Base-by-base conservation (phyloP, 2,797 vertebrate species). In the Malurus leucopterus region DNA sequence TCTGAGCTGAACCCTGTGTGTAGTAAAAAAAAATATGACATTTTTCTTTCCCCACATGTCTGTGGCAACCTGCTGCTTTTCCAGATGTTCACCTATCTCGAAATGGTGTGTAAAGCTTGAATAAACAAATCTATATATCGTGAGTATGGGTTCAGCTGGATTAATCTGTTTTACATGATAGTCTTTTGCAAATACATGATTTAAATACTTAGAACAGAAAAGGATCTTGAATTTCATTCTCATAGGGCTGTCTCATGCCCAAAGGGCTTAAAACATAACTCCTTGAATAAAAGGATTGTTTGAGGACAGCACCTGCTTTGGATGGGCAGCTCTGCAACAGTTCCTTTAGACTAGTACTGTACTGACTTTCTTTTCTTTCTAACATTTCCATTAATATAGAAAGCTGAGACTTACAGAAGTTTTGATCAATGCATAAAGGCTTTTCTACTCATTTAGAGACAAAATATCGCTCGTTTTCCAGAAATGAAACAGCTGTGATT, bases 11-110 rank as follows among this genome's bases (percentile, higher is more conserved):
- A 43, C 7, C 2, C 22, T 2, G 1, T 0, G 2, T 8, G 11
- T 12, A 51, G 69, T 36, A n/a, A 6, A 53, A 63, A 72, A 72
- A 64, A 36, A 34, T 12, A 67, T 3, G 20, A 81, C 74, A 78
- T 61, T 67, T 2, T 59, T 84, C 36, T 75, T 91, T 67, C 14
- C 8, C 46, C 50, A 32, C 70, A 38, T 54, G 59, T 55, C 55
- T 63, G 63, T n/a, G 38, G 63, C 46, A 78, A 76, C 74, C 80
- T 81, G 71, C 74, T 78, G 84, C 61, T 91, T 86, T 86, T 91
- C 91, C 93, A 95, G 86, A 72, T 94, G 88, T 79, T 93, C 77
- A 61, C 38, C 44, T 50, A n/a, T 38, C 36, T 46, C 0, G 0
- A 84, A 89, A 76, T 4, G 6, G 57, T 3, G 13, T 2, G 2